Conservation (phyloP, 2,888 invertebrate genomes). For the Cyclophora albipunctata region DNA sequence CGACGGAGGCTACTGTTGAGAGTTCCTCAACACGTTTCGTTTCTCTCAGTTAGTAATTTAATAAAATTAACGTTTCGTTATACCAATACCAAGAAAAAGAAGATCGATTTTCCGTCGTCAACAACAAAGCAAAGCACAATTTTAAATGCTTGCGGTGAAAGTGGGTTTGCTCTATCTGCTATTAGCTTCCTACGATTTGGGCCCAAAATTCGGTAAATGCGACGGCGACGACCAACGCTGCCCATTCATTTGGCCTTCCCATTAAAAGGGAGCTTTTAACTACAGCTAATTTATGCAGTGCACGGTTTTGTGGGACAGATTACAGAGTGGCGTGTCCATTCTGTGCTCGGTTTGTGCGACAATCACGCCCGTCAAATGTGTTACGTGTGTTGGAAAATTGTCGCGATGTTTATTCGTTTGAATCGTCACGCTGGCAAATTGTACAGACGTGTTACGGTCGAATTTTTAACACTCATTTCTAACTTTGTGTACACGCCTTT, state of each 20-base stretch:
- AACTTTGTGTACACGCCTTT: no score
- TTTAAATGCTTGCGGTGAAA: conserved; percentile 47
- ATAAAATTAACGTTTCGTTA: conserved; percentile 20
- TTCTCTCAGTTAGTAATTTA: conserved; percentile 4
- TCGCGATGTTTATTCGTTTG: conserved; percentile 42
- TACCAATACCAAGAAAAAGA: conserved; percentile 23
- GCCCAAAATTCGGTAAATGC: conserved; percentile 33
- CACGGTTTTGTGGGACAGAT: conserved; percentile 65
- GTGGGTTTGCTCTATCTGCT: conserved; percentile 34
- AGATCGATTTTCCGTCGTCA: conserved; percentile 33
- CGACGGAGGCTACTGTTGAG: no score
- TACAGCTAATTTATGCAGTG: conserved; percentile 68
- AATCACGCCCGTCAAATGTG: conserved; percentile 53
- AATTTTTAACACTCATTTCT: neutral
- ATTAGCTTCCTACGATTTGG: conserved; percentile 35
- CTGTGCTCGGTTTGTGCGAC: conserved; percentile 37
- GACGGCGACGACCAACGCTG: conserved; percentile 34
- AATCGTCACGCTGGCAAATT: conserved; percentile 18
- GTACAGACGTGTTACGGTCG: conserved; percentile 3
- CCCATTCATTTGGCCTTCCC: conserved; percentile 66
- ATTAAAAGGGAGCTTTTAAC: conserved; percentile 71
- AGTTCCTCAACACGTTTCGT: no score
- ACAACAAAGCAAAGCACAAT: conserved; percentile 30
- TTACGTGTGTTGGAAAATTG: conserved; percentile 43
- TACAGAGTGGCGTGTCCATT: conserved; percentile 60